Conservation (phyloP, 2,113 vertebrate genomes). For the Antechinus flavipes region DNA sequence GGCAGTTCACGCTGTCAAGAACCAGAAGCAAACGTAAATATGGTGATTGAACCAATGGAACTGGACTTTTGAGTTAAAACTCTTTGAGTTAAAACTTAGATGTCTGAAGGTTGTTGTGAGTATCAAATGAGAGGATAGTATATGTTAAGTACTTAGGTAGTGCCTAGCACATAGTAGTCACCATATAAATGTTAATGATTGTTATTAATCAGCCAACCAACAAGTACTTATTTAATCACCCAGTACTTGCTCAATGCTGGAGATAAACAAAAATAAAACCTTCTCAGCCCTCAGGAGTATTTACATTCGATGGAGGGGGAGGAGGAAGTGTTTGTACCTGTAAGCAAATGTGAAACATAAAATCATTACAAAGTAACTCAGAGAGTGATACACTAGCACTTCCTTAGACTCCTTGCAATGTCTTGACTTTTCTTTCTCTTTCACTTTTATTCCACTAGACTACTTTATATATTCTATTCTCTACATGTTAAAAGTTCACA, state of each 20-base stretch:
- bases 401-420: not conserved
- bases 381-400: not conserved
- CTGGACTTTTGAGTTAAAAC: not conserved
- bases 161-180: not conserved
- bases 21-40: not conserved
- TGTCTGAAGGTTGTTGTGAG: not conserved
- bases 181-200: not conserved
- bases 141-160: not conserved
- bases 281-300: not conserved
- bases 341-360: not conserved
- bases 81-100: not conserved
- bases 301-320: not conserved
- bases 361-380: not conserved
- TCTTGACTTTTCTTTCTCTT: not conserved
- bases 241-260: not conserved
- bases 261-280: not conserved
- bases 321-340: not conserved
- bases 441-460: not conserved
- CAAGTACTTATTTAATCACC: not conserved
- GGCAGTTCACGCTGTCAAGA: not conserved
- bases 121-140: not conserved
- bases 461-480: not conserved
- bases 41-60: not conserved
- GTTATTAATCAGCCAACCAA: not conserved
- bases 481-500: not conserved